Evolutionary conservation across 2,113 vertebrate species (phyloP), one percentile per base, ranked within the genome.

Genomic region (Arvicanthis niloticus): DNA sequence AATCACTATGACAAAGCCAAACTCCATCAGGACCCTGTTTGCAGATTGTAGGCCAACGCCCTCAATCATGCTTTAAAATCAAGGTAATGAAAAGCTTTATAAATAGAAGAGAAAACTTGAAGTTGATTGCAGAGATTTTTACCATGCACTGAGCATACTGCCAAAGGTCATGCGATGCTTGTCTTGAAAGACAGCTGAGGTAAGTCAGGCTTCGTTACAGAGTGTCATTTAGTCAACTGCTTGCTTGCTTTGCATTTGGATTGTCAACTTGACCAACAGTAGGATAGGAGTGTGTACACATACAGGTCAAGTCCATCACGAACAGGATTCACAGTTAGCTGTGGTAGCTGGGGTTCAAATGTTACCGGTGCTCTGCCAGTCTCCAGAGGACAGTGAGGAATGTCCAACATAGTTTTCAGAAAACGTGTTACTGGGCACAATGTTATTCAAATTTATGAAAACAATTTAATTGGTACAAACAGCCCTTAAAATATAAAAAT

Each of bases 221-320:
- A 8, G 7, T 62, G 13, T 24, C 37, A 34, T 58, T 67, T 34
- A 60, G 17, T 88, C 17, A 34, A 15, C 48, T 24, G 9, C 56
- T 31, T 56, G 21, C 40, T 77, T 5, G 26, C 26, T 5, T 53
- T 51, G 0, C 1, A 0, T 87, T 21, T 21, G 29, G 0, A 21
- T 70, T 34, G 68, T 26, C 75, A 26, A 0, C 31, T 56, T 87
- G 34, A 85, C 72, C 34, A 42, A 40, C 42, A 7, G 12, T 40
- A 26, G 1, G 4, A 1, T 3, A 13, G 42, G 4, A 24, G 31
- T 5, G n/a, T 22, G 10, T 7, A 4, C 0, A 11, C 4, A 19
- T 15, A 4, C 5, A 0, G 12, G 15, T 42, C 17, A 80, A 9
- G 24, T 85, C 24, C 0, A 3, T 40, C 13, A 0, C 17, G 0